Conservation (phyloP, 2,797 vertebrate species). For the Pristis pectinata region DNA sequence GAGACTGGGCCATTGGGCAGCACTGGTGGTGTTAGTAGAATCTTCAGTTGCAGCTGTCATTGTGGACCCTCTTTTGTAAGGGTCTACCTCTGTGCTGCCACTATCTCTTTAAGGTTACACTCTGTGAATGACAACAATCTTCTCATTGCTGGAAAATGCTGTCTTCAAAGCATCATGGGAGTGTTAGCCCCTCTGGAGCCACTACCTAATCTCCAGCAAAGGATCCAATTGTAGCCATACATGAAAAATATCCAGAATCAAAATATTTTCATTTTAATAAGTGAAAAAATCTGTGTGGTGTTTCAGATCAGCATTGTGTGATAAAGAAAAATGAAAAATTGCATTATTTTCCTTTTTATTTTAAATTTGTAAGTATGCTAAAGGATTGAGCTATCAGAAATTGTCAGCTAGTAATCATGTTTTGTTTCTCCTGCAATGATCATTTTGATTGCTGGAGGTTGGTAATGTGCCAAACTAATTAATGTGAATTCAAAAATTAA, state of each 20-base stretch:
- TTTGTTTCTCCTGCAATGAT: background rate
- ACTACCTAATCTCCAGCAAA: background rate
- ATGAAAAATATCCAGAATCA: no score
- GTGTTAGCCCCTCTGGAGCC: background rate
- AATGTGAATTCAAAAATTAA: conserved; percentile 1
- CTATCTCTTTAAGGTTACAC: background rate
- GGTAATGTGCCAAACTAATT: conserved; percentile 8
- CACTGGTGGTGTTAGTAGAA: no score
- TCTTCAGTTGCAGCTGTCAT: no score
- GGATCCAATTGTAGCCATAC: no score
- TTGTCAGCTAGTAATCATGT: background rate
- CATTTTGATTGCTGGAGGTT: background rate
- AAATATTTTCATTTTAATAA: background rate
- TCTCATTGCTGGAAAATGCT: background rate
- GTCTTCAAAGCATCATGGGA: background rate
- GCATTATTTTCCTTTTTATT: background rate
- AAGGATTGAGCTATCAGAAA: background rate
- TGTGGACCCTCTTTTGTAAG: background rate
- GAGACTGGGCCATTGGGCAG: no score
- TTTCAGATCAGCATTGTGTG: background rate
- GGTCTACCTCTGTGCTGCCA: background rate
- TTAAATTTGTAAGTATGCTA: background rate
- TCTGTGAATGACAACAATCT: background rate
- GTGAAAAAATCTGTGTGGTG: background rate
- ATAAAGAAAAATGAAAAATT: background rate